A percentile compares a stretch with the other conserved stretches of the same genome.
Evolutionary conservation across 2,113 vertebrate species (phyloP).

Genomic region (Elephas maximus): DNA sequence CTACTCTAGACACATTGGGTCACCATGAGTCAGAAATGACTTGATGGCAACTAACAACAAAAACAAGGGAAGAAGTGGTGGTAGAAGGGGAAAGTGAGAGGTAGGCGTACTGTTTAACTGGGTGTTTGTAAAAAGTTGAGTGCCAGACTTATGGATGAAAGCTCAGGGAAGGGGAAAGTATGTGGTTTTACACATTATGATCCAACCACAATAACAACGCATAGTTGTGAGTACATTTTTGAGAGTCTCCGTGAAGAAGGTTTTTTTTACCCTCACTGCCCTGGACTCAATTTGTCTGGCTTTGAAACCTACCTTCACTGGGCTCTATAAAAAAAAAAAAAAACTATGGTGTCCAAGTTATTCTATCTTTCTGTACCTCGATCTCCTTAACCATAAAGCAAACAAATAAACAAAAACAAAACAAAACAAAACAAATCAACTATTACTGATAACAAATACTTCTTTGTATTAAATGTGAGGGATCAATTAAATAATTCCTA

Average conservation of each 20-base stretch:
- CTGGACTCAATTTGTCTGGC: not conserved
- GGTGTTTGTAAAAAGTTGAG: not conserved
- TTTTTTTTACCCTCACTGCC: not conserved
- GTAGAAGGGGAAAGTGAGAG: fast-evolving
- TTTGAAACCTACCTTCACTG: not conserved
- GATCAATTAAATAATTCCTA: not conserved
- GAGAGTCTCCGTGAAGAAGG: not conserved
- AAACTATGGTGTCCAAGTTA: not conserved
- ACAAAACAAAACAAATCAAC: no score
- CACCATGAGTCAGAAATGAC: not conserved
- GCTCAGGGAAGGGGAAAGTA: not conserved
- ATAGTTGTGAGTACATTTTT: not conserved
- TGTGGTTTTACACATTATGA: not conserved
- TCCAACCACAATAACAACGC: not conserved
- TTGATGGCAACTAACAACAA: not conserved
- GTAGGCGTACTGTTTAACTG: not conserved
- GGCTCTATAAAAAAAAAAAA: no score
- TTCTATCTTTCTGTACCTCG: not conserved
- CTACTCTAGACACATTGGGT: not conserved
- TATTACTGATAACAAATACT: not conserved
- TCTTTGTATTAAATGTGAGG: not conserved
- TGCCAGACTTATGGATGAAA: not conserved
- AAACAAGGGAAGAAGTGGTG: not conserved
- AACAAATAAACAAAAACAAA: not conserved
- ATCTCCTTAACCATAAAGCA: not conserved